phyloP scores from a whole-genome alignment of 2,113 vertebrate genomes.

The Myrmecophaga tridactyla region DNA sequence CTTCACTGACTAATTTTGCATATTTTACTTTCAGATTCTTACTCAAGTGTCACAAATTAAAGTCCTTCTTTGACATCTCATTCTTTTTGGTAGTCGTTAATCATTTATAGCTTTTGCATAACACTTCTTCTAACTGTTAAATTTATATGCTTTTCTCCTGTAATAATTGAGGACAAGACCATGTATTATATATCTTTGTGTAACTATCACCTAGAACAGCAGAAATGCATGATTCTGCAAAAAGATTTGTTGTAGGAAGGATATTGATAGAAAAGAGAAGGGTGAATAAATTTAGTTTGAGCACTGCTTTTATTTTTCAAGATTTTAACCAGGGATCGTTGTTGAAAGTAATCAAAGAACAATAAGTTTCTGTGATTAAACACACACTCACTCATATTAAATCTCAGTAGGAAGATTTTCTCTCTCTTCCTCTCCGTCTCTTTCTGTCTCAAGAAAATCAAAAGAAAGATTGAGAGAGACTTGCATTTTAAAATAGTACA shows the following conservation, averaged over 20 bases:
- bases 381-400: background rate
- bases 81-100: background rate
- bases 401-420: background rate
- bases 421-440: background rate
- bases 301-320: background rate
- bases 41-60: background rate
- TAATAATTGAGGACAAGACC: background rate
- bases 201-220: too few relatives aligned
- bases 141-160: background rate
- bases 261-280: background rate
- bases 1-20: background rate
- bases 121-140: background rate
- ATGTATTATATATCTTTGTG: background rate
- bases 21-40: background rate
- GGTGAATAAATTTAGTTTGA: background rate
- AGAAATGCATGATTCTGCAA: background rate
- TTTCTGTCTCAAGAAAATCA: background rate
- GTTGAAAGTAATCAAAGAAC: background rate
- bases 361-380: background rate
- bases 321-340: background rate
- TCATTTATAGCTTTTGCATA: background rate
- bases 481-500: background rate
- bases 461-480: too few relatives aligned
- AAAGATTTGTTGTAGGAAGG: background rate
- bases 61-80: background rate